Percentiles rank a stretch among this genome's conserved stretches.
Conservation (phyloP, 2,797 vertebrate genomes). For the Threskiornis aethiopicus region DNA sequence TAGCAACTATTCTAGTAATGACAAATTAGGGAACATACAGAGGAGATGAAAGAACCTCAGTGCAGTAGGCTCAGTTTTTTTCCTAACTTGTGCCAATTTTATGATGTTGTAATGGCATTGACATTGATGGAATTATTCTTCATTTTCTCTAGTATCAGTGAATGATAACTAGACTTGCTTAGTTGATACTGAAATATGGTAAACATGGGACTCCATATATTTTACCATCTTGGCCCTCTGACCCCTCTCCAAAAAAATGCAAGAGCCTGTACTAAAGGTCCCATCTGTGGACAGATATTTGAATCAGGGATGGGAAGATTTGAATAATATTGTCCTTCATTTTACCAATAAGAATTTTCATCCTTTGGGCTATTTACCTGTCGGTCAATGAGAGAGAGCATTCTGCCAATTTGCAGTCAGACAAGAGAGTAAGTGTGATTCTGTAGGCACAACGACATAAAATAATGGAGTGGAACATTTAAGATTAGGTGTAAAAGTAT, state of each 20-base stretch:
- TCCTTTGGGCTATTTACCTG: not conserved
- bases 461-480: not conserved
- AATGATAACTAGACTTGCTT: not conserved
- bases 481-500: not conserved
- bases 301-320: not conserved
- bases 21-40: constrained; percentile 68
- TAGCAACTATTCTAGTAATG: constrained; percentile 72
- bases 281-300: not conserved
- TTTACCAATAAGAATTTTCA: not conserved
- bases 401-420: not conserved
- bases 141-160: not conserved
- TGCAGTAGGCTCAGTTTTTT: constrained; percentile 20
- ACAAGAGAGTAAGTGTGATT: not conserved
- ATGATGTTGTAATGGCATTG: constrained; percentile 30
- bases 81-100: constrained; percentile 41
- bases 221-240: not conserved
- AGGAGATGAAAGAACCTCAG: constrained; percentile 69
- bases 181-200: not conserved
- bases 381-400: not conserved
- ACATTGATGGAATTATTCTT: constrained; percentile 36
- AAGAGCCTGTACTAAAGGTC: not conserved
- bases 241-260: not conserved
- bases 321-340: not conserved
- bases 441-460: not conserved
- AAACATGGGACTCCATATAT: not conserved